Evolutionary conservation across 2,888 invertebrate genomes (phyloP).

Genomic region (Aleiodes leptofemur): DNA sequence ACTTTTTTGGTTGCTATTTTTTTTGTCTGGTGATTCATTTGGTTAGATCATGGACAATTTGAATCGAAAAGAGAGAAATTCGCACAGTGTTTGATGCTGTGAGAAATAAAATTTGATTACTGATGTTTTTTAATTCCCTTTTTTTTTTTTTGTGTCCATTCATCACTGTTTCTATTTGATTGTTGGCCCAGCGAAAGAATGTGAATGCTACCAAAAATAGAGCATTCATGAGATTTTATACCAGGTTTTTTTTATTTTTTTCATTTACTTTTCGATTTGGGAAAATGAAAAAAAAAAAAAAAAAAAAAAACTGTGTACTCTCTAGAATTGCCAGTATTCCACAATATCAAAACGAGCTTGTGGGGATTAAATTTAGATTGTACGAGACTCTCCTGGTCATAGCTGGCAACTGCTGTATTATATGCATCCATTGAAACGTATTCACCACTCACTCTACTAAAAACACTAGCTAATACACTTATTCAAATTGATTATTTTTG

Average conservation of each 20-base stretch:
- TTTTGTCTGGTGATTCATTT: not conserved
- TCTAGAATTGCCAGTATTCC: constrained; percentile 25
- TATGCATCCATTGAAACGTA: constrained; percentile 39
- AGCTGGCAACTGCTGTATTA: constrained; percentile 17
- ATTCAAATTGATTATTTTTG: constrained; percentile 8
- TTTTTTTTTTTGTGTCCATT: too few species aligned
- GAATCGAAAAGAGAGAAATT: not conserved
- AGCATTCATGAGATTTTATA: too few species aligned
- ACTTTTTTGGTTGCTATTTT: not conserved
- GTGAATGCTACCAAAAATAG: too few species aligned
- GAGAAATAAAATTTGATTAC: too few species aligned
- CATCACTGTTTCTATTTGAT: too few species aligned
- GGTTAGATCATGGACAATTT: not conserved
- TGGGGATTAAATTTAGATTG: constrained; percentile 44
- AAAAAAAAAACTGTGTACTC: not conserved
- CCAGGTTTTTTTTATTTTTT: too few species aligned
- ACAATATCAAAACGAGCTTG: constrained; percentile 39
- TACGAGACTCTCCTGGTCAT: constrained; percentile 31
- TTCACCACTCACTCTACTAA: not conserved
- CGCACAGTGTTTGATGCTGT: too few species aligned
- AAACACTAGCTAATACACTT: not conserved
- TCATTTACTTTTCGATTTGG: too few species aligned
- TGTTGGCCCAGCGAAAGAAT: too few species aligned
- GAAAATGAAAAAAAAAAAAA: too few species aligned
- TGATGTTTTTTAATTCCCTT: too few species aligned